A percentile compares a stretch with the other conserved stretches of the same genome.
phyloP scores from a whole-genome alignment of 2,888 invertebrate genomes.

The Crematogaster levior region DNA sequence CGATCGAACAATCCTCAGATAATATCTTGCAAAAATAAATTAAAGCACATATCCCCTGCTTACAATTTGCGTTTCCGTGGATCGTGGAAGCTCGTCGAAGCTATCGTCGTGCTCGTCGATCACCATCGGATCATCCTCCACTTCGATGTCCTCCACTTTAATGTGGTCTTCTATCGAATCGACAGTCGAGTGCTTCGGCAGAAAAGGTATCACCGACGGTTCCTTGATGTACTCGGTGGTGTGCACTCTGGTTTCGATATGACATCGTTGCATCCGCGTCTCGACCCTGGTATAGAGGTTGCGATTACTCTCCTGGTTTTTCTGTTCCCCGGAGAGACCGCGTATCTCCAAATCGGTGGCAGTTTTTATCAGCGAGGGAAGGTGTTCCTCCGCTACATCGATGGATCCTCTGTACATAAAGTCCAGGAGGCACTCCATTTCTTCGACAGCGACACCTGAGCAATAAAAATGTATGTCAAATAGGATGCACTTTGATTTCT shows the following conservation, averaged over 20 bases:
- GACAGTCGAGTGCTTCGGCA: constrained; percentile 74
- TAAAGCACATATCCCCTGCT: constrained; percentile 20
- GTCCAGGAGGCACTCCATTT: constrained; percentile 90
- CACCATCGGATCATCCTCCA: constrained; percentile 83
- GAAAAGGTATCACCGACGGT: constrained; percentile 73
- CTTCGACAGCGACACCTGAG: constrained; percentile 88
- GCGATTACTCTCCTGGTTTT: constrained; percentile 87
- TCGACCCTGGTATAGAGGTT: constrained; percentile 86
- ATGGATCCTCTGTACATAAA: constrained; percentile 91
- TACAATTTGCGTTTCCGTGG: constrained; percentile 71
- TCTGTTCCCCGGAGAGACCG: constrained; percentile 88
- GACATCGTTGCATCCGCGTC: constrained; percentile 76
- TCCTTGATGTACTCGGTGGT: constrained; percentile 72
- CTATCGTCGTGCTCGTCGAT: constrained; percentile 80
- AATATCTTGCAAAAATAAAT: not conserved
- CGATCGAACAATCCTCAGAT: not conserved
- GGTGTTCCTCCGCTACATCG: constrained; percentile 89
- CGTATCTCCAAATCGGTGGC: constrained; percentile 90
- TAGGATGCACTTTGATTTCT: not conserved
- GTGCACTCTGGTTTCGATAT: constrained; percentile 78
- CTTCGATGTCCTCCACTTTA: constrained; percentile 82
- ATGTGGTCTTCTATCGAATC: constrained; percentile 76
- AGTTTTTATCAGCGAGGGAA: constrained; percentile 89
- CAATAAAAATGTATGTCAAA: not conserved
- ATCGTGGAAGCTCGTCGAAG: constrained; percentile 74